phyloP scores from a whole-genome alignment of 2,888 invertebrate genomes.

The Lottia scabra region DNA sequence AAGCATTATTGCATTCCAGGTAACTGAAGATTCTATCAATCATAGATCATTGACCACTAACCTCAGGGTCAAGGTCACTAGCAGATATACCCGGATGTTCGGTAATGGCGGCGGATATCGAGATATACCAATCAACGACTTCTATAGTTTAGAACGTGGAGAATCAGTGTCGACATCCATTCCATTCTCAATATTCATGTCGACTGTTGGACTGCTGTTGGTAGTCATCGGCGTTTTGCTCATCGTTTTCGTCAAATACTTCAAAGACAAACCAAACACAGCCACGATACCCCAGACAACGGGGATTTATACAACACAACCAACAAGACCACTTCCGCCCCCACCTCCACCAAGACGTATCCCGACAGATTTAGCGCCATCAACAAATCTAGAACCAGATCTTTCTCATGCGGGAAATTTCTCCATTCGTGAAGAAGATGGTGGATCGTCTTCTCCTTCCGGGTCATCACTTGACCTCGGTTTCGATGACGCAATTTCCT shows the following conservation, averaged over 20 bases:
- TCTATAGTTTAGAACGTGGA: background rate
- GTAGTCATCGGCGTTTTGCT: slow-evolving; percentile 19
- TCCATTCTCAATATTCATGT: slow-evolving; percentile 24
- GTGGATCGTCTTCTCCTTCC: background rate
- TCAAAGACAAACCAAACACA: slow-evolving; percentile 10
- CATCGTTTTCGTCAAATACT: slow-evolving; percentile 17
- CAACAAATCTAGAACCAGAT: background rate
- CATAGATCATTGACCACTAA: slow-evolving; percentile 23
- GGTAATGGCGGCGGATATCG: slow-evolving; percentile 12
- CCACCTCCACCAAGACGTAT: background rate
- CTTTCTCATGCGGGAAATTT: background rate
- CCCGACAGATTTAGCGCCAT: background rate
- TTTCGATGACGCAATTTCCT: slow-evolving; percentile 23
- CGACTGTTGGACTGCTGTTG: slow-evolving; percentile 20
- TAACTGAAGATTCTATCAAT: slow-evolving; percentile 21
- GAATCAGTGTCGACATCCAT: slow-evolving; percentile 1
- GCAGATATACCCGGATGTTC: slow-evolving; percentile 13
- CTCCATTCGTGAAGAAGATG: background rate
- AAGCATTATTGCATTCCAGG: slow-evolving; percentile 12
- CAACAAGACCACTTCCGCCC: background rate
- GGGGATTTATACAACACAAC: background rate
- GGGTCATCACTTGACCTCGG: slow-evolving; percentile 16
- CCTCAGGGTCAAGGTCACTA: slow-evolving; percentile 13
- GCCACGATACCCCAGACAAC: background rate
- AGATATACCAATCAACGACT: slow-evolving; percentile 20